Conservation (phyloP, 2,888 invertebrate species). For the Phasia obesa region DNA sequence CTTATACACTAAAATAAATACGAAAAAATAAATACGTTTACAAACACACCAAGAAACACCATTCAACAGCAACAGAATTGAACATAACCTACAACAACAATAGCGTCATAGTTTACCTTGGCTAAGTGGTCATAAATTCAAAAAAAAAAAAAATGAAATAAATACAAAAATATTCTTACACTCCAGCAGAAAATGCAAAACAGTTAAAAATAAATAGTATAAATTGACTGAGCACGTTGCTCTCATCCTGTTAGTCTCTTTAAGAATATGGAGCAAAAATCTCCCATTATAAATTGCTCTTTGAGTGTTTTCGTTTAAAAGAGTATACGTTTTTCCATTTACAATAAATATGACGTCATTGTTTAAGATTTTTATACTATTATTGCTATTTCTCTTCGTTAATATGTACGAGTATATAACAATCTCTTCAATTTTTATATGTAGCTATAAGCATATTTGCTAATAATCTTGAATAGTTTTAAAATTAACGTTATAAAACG, state of each 20-base stretch:
- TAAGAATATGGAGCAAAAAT: background rate
- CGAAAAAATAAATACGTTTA: background rate
- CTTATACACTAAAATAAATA: background rate
- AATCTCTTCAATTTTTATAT: background rate
- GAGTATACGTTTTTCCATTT: background rate
- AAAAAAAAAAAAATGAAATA: background rate
- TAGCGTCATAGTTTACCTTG: slow-evolving; percentile 72
- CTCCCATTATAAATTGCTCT: slow-evolving; percentile 1
- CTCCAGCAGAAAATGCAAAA: background rate
- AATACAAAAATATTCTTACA: background rate
- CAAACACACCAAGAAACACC: background rate
- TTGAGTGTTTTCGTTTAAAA: background rate
- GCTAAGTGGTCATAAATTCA: slow-evolving; percentile 57
- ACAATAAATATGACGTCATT: slow-evolving; percentile 56
- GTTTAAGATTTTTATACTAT: slow-evolving; percentile 10
- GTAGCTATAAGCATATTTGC: no score
- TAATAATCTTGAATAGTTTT: no score
- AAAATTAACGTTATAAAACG: no score
- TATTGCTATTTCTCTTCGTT: background rate
- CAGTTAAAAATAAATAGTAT: background rate
- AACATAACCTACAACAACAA: slow-evolving; percentile 62
- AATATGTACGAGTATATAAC: no score
- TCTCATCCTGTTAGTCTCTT: background rate
- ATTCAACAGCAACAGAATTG: background rate
- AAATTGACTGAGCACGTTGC: background rate